Conservation (phyloP, 2,888 invertebrate species). For the Tethea ocularis region DNA sequence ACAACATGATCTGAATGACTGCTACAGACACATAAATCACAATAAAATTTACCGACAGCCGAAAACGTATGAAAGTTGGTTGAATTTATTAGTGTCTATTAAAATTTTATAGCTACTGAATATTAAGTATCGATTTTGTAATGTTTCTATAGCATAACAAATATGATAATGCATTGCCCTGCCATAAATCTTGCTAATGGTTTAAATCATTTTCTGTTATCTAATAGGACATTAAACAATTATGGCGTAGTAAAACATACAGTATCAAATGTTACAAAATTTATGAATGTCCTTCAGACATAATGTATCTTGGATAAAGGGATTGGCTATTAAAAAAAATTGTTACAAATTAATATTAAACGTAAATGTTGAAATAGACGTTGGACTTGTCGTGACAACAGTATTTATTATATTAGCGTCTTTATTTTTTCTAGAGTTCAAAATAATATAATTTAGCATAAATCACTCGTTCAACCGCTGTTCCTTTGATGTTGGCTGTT, state of each 20-base stretch:
- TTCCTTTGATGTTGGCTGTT: conserved; percentile 8
- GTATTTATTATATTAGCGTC: background rate
- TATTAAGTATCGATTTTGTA: conserved; percentile 30
- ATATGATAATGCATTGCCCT: conserved; percentile 29
- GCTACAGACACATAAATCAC: conserved; percentile 22
- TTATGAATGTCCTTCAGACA: conserved; percentile 29
- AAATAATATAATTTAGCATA: conserved; percentile 3
- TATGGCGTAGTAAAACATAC: conserved; percentile 48
- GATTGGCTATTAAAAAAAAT: background rate
- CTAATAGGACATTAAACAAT: conserved; percentile 44
- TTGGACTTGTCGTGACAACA: background rate
- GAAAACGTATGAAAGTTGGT: conserved; percentile 23
- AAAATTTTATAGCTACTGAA: conserved; percentile 10
- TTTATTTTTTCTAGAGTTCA: background rate
- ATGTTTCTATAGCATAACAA: conserved; percentile 17
- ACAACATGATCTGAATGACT: background rate
- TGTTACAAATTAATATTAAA: background rate
- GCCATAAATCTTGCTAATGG: conserved; percentile 42
- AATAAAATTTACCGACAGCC: conserved; percentile 24
- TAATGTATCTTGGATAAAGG: background rate
- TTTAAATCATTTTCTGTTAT: conserved; percentile 45
- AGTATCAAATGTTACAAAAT: conserved; percentile 37
- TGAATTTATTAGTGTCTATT: conserved; percentile 25
- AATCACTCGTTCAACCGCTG: conserved; percentile 1
- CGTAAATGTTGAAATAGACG: background rate